Base-by-base conservation (phyloP, 1,140 invertebrate genomes). In the Portunus trituberculatus region DNA sequence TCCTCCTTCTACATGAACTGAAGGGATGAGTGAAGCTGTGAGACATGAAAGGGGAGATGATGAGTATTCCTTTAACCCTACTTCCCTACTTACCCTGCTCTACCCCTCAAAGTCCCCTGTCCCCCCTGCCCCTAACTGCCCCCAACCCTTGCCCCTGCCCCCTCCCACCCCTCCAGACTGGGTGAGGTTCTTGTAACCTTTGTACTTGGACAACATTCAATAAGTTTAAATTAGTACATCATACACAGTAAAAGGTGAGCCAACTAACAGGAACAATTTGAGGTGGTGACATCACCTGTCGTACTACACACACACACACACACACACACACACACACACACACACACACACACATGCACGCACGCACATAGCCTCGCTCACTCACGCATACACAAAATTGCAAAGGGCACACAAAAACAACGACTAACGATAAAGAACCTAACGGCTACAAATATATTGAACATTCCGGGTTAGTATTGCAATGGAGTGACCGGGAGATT, bases 251-350 rank as follows among this genome's bases (percentile, higher is more conserved):
- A n/a, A 76, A 76, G 20, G n/a, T 76, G 67, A 76, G 67, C 67
- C 67, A 76, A n/a, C 67, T 76, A 76, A 76, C 67, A 76, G 67
- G 67, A 76, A 76, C 67, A 76, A 76, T 76, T 76, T 76, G 67
- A 76, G 67, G 67, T 76, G 67, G 67, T n/a, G 25, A 25, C 67
- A 8, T 76, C 67, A 76, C 67, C 20, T n/a, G 20, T n/a, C 20
- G 6, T 25, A 76, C 67, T 20, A 76, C 59, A 76, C 59, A 76
- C 59, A 76, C 67, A n/a, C 67, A n/a, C 67, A n/a, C 52, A 76
- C 67, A 76, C 67, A 76, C n/a, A n/a, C 67, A 76, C 67, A n/a
- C 67, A 8, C 67, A n/a, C 67, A n/a, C 67, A 10, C 52, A 59
- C 52, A 4, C 52, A 59, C 52, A 10, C 52, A 4, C 52, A 76